Conservation (phyloP, 2,888 invertebrate species). For the Hydropsyche betteni region DNA sequence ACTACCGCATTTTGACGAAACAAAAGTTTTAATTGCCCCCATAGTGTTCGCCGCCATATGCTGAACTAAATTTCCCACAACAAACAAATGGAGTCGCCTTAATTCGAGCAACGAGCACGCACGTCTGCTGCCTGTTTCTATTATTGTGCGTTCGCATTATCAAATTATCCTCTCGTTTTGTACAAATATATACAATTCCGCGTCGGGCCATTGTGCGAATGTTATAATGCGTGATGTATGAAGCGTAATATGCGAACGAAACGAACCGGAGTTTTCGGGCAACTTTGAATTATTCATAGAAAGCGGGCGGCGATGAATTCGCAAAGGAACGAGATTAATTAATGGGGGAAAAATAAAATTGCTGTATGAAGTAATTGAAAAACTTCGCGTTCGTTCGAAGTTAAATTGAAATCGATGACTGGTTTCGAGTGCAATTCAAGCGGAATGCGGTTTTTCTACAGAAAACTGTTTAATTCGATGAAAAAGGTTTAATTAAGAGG, state of each 20-base stretch:
- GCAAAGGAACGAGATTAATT: not conserved
- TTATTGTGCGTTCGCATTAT: too few relatives aligned
- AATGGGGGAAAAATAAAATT: not conserved
- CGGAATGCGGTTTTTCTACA: too few relatives aligned
- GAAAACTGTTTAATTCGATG: too few relatives aligned
- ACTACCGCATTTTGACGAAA: not conserved
- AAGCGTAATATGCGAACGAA: not conserved
- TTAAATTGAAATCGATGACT: too few relatives aligned
- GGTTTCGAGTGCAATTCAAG: too few relatives aligned
- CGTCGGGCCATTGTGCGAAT: not conserved
- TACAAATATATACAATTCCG: too few relatives aligned
- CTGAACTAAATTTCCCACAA: not conserved
- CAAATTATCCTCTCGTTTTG: too few relatives aligned
- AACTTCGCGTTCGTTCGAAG: too few relatives aligned
- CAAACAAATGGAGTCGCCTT: not conserved
- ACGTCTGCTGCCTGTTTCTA: too few relatives aligned
- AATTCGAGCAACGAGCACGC: not conserved
- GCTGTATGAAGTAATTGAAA: not conserved
- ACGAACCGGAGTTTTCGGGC: not conserved
- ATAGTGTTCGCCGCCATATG: not conserved
- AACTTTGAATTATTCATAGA: slow-evolving; percentile 2
- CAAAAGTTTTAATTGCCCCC: slow-evolving; percentile 6
- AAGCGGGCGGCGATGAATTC: not conserved
- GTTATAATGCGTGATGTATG: not conserved
- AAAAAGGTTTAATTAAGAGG: too few relatives aligned